Conservation (phyloP, 1,140 invertebrate species). For the Caenorhabditis briggsae region DNA sequence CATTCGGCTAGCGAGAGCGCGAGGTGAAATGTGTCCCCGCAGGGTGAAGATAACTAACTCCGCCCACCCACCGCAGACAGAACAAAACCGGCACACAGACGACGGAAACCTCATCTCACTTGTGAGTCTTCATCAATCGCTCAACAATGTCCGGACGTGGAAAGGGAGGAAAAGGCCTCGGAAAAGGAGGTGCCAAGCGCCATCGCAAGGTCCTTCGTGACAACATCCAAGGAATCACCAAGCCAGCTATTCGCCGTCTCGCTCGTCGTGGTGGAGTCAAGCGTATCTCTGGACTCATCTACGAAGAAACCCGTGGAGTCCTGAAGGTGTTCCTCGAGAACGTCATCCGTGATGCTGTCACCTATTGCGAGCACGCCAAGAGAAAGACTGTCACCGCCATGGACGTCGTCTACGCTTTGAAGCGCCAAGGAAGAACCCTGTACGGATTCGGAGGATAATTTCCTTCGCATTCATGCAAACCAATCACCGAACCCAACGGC, state of each 20-base stretch:
- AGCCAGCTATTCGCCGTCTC: slow-evolving; percentile 82
- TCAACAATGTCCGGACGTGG: slow-evolving; percentile 82
- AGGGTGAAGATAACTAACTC: not conserved
- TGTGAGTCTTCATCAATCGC: slow-evolving; percentile 27
- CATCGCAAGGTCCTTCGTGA: slow-evolving; percentile 82
- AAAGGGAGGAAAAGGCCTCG: slow-evolving; percentile 83
- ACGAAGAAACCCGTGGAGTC: slow-evolving; percentile 79
- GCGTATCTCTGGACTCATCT: slow-evolving; percentile 84
- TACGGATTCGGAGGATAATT: slow-evolving; percentile 81
- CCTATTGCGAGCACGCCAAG: slow-evolving; percentile 87
- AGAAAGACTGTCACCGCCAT: slow-evolving; percentile 87
- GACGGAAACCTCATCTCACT: not conserved
- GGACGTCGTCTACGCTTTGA: slow-evolving; percentile 88
- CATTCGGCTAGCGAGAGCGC: no score
- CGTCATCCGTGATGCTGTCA: slow-evolving; percentile 86
- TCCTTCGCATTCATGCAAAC: slow-evolving; percentile 1
- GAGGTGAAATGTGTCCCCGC: not conserved
- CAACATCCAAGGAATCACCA: slow-evolving; percentile 85
- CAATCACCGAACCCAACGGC: slow-evolving; percentile 80
- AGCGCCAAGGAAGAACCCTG: slow-evolving; percentile 85
- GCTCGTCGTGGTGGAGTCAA: slow-evolving; percentile 85
- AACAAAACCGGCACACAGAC: not conserved
- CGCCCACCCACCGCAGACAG: not conserved
- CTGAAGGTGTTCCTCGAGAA: slow-evolving; percentile 83
- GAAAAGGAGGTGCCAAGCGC: slow-evolving; percentile 83